A percentile compares a stretch with the other conserved stretches of the same genome.
Conservation (phyloP, 2,113 vertebrate genomes). For the Cervus canadensis region DNA sequence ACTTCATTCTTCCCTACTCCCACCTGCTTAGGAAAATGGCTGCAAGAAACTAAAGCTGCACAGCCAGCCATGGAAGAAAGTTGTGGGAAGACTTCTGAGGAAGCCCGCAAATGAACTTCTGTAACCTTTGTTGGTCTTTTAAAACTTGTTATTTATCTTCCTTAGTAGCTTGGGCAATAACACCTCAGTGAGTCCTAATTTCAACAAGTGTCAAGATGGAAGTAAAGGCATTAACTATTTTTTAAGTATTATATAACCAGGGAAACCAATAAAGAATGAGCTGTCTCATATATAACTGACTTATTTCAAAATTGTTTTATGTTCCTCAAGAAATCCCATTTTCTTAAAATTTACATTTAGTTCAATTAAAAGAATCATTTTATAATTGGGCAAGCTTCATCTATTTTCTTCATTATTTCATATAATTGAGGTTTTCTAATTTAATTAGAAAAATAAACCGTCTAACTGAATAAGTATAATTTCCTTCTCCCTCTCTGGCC, state of each 20-base stretch:
- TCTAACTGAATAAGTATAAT: conserved; percentile 33
- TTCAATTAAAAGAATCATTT: conserved; percentile 63
- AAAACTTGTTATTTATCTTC: conserved; percentile 27
- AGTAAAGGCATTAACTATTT: conserved; percentile 15
- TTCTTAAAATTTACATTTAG: conserved; percentile 44
- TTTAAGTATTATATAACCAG: conserved; percentile 44
- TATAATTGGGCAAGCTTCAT: conserved; percentile 46
- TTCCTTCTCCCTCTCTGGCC: background rate
- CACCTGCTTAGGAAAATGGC: conserved; percentile 57
- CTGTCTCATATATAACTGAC: conserved; percentile 28
- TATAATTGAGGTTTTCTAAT: conserved; percentile 61
- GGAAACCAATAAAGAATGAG: conserved; percentile 45
- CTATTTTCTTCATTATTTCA: conserved; percentile 60
- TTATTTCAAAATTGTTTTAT: conserved; percentile 45
- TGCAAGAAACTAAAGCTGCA: conserved; percentile 6
- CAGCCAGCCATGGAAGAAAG: conserved; percentile 19
- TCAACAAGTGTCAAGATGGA: conserved; percentile 11
- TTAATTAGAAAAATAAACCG: conserved; percentile 55
- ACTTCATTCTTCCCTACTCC: conserved; percentile 65
- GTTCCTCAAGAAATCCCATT: conserved; percentile 52
- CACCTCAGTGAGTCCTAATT: background rate
- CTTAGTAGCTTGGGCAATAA: conserved; percentile 26
- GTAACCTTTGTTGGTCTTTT: background rate
- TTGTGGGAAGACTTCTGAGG: conserved; percentile 69
- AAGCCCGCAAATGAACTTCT: conserved; percentile 18